Evolutionary conservation across 2,888 invertebrate genomes (phyloP).

Genomic region (Xestoiulus laeticollis): DNA sequence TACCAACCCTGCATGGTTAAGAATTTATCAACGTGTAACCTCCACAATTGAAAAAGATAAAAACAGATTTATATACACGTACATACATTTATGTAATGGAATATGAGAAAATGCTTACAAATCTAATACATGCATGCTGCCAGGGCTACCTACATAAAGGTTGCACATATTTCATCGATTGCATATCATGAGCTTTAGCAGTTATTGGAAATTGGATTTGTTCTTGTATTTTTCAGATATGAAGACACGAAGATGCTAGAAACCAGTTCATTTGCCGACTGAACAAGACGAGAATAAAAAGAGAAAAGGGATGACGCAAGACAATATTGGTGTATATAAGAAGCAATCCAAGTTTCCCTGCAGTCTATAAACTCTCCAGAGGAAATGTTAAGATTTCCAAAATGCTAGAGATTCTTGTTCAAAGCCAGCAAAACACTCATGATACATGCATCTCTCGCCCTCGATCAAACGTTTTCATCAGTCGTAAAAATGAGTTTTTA

Average conservation of each 20-base stretch:
- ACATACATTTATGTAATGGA: too few species aligned
- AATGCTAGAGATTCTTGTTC: slow-evolving; percentile 15
- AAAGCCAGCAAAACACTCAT: slow-evolving; percentile 1
- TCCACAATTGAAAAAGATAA: too few species aligned
- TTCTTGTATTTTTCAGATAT: neutral
- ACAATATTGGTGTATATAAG: neutral
- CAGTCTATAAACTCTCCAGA: neutral
- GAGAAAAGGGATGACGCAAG: neutral
- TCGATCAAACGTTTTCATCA: slow-evolving; percentile 44
- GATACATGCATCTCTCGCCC: slow-evolving; percentile 15
- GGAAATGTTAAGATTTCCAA: slow-evolving; percentile 9
- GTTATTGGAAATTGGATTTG: neutral
- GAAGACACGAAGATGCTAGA: neutral
- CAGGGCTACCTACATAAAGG: too few species aligned
- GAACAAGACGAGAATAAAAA: neutral
- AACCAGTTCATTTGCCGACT: neutral
- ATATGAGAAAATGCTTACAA: too few species aligned
- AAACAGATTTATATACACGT: too few species aligned
- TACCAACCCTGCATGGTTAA: too few species aligned
- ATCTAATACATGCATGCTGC: too few species aligned
- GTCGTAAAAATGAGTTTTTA: slow-evolving; percentile 35
- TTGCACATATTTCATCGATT: neutral
- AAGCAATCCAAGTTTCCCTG: neutral
- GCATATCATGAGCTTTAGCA: too few species aligned
- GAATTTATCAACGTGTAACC: too few species aligned